Evolutionary conservation across 2,888 invertebrate genomes (phyloP).

Genomic region (Nephrotoma guestfalica): DNA sequence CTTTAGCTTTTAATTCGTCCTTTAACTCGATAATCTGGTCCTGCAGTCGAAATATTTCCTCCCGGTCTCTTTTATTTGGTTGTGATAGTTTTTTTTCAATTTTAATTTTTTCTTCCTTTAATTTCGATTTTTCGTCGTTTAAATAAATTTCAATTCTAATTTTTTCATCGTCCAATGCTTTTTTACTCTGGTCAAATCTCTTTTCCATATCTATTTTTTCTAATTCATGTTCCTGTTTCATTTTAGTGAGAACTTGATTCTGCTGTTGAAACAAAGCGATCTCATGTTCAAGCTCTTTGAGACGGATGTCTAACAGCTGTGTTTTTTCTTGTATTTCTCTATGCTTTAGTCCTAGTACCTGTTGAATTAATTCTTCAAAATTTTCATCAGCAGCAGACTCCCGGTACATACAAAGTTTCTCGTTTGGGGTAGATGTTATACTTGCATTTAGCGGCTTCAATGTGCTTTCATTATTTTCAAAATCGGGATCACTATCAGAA

Average conservation of each 20-base stretch:
- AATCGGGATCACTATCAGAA: conserved; percentile 9
- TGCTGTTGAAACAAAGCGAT: conserved; percentile 39
- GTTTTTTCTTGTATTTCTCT: conserved; percentile 25
- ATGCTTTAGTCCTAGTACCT: conserved; percentile 8
- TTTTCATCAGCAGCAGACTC: conserved; percentile 20
- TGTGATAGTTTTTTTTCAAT: conserved; percentile 52
- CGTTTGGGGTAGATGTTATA: conserved; percentile 13
- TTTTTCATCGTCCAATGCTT: conserved; percentile 43
- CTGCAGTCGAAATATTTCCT: conserved; percentile 48
- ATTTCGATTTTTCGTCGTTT: conserved; percentile 53
- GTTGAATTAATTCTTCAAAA: conserved; percentile 9
- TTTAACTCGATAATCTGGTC: conserved; percentile 49
- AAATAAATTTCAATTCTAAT: conserved; percentile 47
- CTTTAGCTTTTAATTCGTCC: conserved; percentile 55
- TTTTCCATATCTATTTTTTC: conserved; percentile 41
- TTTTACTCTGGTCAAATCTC: neutral
- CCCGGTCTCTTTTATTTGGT: conserved; percentile 52
- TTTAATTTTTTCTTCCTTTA: conserved; percentile 47
- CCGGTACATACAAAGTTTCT: conserved; percentile 12
- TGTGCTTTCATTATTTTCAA: neutral
- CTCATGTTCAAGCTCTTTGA: conserved; percentile 50
- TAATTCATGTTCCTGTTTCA: conserved; percentile 44
- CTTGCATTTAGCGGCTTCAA: conserved; percentile 5
- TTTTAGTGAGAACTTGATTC: conserved; percentile 36
- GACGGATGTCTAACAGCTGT: conserved; percentile 43